Evolutionary conservation across 2,797 vertebrate species (phyloP), one percentile per base, ranked within the genome.

Genomic region (Erethizon dorsatum): DNA sequence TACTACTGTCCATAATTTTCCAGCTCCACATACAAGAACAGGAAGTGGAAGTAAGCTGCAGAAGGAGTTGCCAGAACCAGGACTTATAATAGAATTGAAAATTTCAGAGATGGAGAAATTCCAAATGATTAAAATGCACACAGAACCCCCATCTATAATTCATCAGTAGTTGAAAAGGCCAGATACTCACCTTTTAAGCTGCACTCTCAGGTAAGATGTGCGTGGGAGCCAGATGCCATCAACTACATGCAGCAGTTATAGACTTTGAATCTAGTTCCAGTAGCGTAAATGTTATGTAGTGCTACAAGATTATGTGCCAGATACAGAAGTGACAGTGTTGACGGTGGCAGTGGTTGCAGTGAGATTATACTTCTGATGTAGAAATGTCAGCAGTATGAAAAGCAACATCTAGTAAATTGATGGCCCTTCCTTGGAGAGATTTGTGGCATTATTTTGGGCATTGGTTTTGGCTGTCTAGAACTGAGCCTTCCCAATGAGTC

Each of bases 1-100:
- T 90, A 10, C 45, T 47, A 83, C 20, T 63, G 28, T 61, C 26
- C n/a, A 37, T 88, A 75, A 20, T 85, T 95, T 97, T 88, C 61
- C 3, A 93, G 61, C 41, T 75, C n/a, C 22, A 61, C 33, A 57
- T 87, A 20, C 1, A 88, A 78, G 28, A 88, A 54, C 0, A 92
- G 50, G 14, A 90, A 79, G 63, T 37, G 17, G 54, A 85, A 95
- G 26, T n/a, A 47, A 94, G 82, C 1, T 83, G 33, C 61, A 61
- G 12, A 85, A n/a, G 73, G 37, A 84, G 3, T 54, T 87, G 14
- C 14, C 63, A 80, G 77, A 78, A 84, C 2, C 77, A 15, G 7
- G 24, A 37, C 2, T 20, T 47, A 0, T 41, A 45, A 65, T 69
- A 59, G 63, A 87, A 80, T 65, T 20, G 77, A 41, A 89, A 9